These are phyloP conservation scores for Meandrusa payeni DNA, from an alignment of 2,888 invertebrate species.

Conservation along the genomic window DNA sequence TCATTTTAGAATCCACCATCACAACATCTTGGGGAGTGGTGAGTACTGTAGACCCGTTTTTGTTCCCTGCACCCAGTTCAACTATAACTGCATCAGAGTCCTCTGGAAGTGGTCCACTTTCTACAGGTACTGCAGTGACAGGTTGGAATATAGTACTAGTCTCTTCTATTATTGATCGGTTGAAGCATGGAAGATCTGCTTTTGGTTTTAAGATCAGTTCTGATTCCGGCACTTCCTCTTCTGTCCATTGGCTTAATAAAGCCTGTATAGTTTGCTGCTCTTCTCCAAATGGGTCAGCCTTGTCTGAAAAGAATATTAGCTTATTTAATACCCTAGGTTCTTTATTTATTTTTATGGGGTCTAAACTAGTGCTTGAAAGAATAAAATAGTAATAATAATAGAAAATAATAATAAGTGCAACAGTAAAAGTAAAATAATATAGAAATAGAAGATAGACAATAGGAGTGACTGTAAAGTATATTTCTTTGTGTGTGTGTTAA, in stretches of 20 bases:
- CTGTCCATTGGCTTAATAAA: constrained; percentile 72
- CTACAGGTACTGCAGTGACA: constrained; percentile 54
- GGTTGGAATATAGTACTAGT: constrained; percentile 64
- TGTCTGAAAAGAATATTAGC: constrained; percentile 43
- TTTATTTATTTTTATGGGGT: too few relatives aligned
- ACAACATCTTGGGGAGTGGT: constrained; percentile 42
- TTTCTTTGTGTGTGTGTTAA: too few relatives aligned
- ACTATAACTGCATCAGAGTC: constrained; percentile 53
- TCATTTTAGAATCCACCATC: constrained; percentile 47
- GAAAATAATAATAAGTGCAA: too few relatives aligned
- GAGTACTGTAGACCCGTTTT: constrained; percentile 11
- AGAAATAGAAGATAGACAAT: too few relatives aligned
- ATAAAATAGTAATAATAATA: too few relatives aligned
- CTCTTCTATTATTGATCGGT: constrained; percentile 62
- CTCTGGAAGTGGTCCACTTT: constrained; percentile 35
- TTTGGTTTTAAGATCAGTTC: constrained; percentile 41
- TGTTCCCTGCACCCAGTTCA: constrained; percentile 45
- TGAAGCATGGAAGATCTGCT: constrained; percentile 60
- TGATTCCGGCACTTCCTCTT: constrained; percentile 63
- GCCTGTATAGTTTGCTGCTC: constrained; percentile 68
- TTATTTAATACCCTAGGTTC: too few relatives aligned
- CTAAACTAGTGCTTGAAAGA: too few relatives aligned
- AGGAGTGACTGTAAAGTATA: too few relatives aligned
- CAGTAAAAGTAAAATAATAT: too few relatives aligned
- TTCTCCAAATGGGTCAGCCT: constrained; percentile 61